Evolutionary conservation across 2,888 invertebrate species (phyloP).

Genomic region (Zygothrica quintamaculata): DNA sequence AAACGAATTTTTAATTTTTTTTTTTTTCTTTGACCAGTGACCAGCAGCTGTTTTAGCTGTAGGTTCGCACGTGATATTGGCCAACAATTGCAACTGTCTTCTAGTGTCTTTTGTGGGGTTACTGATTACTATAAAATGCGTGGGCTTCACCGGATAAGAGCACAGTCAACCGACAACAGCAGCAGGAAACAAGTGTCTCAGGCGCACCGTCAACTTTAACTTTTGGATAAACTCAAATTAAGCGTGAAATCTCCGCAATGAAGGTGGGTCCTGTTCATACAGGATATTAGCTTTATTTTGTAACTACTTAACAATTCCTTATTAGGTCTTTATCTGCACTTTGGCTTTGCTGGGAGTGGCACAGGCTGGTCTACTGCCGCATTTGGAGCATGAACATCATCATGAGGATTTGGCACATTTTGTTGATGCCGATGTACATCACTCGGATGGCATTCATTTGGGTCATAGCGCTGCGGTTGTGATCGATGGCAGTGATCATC

Average conservation of each 20-base stretch:
- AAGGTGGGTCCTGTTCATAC: conserved; percentile 71
- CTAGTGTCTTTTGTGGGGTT: too few relatives aligned
- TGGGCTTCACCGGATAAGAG: conserved; percentile 42
- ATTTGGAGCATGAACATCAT: conserved; percentile 68
- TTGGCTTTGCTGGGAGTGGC: conserved; percentile 78
- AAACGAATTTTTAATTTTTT: too few relatives aligned
- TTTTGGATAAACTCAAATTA: conserved; percentile 77
- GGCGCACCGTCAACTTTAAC: conserved; percentile 58
- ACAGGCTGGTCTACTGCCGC: conserved; percentile 80
- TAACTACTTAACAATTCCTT: conserved; percentile 9
- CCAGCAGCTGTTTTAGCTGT: conserved; percentile 21
- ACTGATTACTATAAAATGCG: conserved; percentile 78
- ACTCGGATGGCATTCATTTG: conserved; percentile 76
- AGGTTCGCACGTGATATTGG: conserved; percentile 55
- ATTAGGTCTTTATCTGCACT: conserved; percentile 80
- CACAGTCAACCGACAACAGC: conserved; percentile 81
- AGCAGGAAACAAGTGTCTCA: conserved; percentile 61
- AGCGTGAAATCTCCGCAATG: conserved; percentile 83
- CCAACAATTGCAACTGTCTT: conserved; percentile 44
- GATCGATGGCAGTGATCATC: conserved; percentile 74
- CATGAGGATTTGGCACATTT: conserved; percentile 67
- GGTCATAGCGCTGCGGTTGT: conserved; percentile 82
- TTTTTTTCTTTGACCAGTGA: conserved; percentile 19
- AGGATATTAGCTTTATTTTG: not conserved
- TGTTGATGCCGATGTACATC: conserved; percentile 71